These are phyloP conservation scores for Epinephelus cyanopodus DNA, from an alignment of 2,113 vertebrate species.

Conservation along the genomic window DNA sequence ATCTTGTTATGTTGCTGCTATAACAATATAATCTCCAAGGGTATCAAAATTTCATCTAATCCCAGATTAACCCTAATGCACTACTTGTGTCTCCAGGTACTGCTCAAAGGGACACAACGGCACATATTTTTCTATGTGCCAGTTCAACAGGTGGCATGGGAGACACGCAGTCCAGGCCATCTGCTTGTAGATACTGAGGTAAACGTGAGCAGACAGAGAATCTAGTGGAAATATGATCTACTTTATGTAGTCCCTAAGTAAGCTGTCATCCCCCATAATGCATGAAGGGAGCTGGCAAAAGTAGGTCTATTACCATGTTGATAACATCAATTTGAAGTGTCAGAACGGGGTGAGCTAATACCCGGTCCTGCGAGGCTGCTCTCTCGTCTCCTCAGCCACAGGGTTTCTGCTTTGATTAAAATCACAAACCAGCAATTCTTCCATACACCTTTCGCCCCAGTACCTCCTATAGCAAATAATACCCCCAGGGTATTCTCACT, in stretches of 20 bases:
- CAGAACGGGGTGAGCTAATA: constrained; percentile 66
- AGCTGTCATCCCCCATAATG: constrained; percentile 75
- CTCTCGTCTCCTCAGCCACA: constrained; percentile 47
- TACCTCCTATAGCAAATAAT: constrained; percentile 45
- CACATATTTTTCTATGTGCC: constrained; percentile 21
- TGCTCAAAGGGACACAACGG: constrained; percentile 4
- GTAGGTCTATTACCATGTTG: constrained; percentile 76
- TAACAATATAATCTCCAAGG: constrained; percentile 16
- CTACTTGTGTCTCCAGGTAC: constrained; percentile 12
- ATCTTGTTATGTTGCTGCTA: not conserved
- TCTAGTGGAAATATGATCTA: constrained; percentile 75
- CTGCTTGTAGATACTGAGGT: constrained; percentile 60
- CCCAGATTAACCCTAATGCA: constrained; percentile 24
- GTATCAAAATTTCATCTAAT: constrained; percentile 24
- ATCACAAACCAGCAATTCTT: constrained; percentile 64
- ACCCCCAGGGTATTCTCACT: constrained; percentile 29
- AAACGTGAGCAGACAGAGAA: constrained; percentile 72
- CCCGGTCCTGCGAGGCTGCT: constrained; percentile 44
- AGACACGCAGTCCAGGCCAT: constrained; percentile 56
- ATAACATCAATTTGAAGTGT: constrained; percentile 78
- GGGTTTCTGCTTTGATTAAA: constrained; percentile 72
- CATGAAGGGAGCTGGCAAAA: constrained; percentile 69
- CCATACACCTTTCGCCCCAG: constrained; percentile 22
- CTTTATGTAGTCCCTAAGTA: constrained; percentile 76
- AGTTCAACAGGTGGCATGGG: constrained; percentile 41